These are phyloP conservation scores for Rhagium mordax DNA, from an alignment of 2,888 invertebrate genomes.

Conservation along the genomic window DNA sequence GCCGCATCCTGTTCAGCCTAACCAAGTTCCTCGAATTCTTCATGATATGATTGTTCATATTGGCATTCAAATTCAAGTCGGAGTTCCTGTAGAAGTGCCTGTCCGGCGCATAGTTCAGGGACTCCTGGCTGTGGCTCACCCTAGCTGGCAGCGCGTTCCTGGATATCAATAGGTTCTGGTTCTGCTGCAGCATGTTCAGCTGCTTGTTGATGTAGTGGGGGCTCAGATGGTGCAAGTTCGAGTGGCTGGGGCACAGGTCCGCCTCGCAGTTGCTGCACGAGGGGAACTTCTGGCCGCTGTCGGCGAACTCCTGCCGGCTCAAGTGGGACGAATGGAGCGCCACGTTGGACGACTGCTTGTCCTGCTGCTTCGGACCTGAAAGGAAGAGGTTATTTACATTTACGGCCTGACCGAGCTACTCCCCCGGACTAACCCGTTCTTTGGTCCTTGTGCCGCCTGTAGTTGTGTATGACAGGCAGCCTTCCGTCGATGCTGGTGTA, in stretches of 20 bases:
- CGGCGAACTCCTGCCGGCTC: constrained; percentile 51
- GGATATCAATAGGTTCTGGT: constrained; percentile 26
- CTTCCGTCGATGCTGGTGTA: constrained; percentile 72
- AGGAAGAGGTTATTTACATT: neutral
- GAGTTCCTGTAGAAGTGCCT: constrained; percentile 48
- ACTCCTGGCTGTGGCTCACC: constrained; percentile 55
- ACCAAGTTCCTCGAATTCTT: constrained; percentile 59
- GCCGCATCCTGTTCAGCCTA: constrained; percentile 59
- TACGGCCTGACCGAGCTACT: too few relatives aligned
- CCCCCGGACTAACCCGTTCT: constrained; percentile 59
- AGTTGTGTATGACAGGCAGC: constrained; percentile 72
- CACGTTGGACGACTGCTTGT: constrained; percentile 59
- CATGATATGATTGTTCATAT: constrained; percentile 49
- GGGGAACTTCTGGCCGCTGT: constrained; percentile 43
- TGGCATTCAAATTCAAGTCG: constrained; percentile 45
- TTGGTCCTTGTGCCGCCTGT: constrained; percentile 66
- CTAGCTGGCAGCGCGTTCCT: constrained; percentile 17
- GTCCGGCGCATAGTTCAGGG: constrained; percentile 36
- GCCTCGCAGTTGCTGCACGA: constrained; percentile 59
- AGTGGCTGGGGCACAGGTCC: constrained; percentile 61
- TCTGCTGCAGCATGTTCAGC: constrained; percentile 56
- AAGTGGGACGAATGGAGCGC: constrained; percentile 63
- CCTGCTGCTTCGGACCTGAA: constrained; percentile 46
- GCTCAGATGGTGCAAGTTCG: constrained; percentile 61
- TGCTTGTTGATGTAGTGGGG: constrained; percentile 61